phyloP scores from a whole-genome alignment of 2,797 vertebrate genomes.

The Rousettus madagascariensis region DNA sequence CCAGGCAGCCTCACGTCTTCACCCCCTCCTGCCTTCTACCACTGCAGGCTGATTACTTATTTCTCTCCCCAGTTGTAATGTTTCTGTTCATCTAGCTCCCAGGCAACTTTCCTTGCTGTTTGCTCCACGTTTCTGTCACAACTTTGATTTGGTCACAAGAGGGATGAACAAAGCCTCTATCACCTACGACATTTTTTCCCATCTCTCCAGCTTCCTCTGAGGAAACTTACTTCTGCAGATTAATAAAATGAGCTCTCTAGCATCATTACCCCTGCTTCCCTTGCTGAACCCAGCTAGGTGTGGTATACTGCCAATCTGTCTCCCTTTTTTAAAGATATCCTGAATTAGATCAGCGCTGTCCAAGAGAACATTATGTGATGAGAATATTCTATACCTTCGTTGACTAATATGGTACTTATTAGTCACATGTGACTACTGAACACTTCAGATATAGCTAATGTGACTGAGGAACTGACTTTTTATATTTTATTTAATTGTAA shows the following conservation, averaged over 20 bases:
- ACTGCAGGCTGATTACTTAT: background rate
- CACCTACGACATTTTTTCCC: no score
- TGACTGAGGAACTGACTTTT: background rate
- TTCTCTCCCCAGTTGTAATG: no score
- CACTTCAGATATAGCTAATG: background rate
- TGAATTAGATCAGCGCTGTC: background rate
- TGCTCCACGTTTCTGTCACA: no score
- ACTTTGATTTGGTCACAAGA: no score
- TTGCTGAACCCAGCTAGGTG: background rate
- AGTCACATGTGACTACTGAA: constrained; percentile 1
- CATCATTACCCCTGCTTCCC: background rate
- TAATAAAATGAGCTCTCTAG: background rate
- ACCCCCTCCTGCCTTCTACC: no score
- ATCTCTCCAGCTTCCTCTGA: background rate
- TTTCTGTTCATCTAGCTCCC: no score
- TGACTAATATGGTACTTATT: background rate
- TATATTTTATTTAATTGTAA: background rate
- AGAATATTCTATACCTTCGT: background rate
- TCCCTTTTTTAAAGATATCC: background rate
- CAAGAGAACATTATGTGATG: background rate
- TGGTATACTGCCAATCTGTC: background rate
- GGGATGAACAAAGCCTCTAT: no score
- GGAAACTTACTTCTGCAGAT: background rate
- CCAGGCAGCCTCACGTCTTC: no score
- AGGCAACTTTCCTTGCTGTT: no score